Conservation (phyloP, 2,888 invertebrate genomes). For the Alviniconcha strummeri region DNA sequence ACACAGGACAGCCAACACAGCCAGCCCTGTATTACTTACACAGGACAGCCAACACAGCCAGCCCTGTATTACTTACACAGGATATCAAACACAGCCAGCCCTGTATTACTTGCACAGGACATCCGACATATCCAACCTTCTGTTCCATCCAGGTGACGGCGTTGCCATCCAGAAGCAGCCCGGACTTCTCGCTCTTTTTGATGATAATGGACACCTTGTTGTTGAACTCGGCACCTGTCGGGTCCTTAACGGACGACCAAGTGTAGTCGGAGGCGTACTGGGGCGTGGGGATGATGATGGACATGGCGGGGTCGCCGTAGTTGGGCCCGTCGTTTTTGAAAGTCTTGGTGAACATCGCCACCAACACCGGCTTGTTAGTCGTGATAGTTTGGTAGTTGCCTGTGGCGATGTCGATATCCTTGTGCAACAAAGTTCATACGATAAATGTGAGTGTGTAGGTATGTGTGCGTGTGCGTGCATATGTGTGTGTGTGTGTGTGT, state of each 20-base stretch:
- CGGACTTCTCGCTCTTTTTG: constrained; percentile 6
- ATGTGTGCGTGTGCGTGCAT: not conserved
- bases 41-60: no score
- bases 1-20: no score
- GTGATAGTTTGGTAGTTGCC: constrained; percentile 33
- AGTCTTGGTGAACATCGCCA: constrained; percentile 53
- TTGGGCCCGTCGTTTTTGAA: constrained; percentile 47
- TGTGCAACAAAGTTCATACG: not conserved
- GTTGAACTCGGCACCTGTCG: constrained; percentile 19
- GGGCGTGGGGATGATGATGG: constrained; percentile 48
- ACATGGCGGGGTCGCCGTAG: constrained; percentile 61
- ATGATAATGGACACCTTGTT: constrained; percentile 33
- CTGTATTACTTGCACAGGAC: no score
- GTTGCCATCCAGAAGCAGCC: not conserved
- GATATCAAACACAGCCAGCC: no score
- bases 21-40: no score
- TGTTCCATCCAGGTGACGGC: not conserved
- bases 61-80: no score
- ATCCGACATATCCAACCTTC: not conserved
- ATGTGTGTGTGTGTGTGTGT: not conserved
- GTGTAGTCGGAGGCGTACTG: constrained; percentile 55
- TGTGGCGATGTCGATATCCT: not conserved
- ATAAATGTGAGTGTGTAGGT: not conserved
- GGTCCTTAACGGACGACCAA: constrained; percentile 50
- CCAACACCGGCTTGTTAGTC: constrained; percentile 46